Evolutionary conservation across 2,797 vertebrate species (phyloP).

Genomic region (Masticophis lateralis): DNA sequence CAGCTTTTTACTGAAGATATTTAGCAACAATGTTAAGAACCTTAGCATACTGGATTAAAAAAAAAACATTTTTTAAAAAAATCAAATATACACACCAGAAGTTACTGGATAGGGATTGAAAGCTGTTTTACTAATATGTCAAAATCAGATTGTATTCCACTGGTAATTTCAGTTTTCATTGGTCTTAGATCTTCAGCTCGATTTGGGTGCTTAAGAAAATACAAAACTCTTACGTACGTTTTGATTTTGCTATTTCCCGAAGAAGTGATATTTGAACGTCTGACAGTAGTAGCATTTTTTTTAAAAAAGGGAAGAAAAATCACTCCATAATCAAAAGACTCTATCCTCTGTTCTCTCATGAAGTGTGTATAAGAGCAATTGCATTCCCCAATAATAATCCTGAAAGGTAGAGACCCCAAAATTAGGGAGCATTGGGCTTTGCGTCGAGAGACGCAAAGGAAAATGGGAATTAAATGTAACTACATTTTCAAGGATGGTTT

Average conservation of each 20-base stretch:
- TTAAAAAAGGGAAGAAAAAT: constrained; percentile 5
- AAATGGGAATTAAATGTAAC: constrained; percentile 28
- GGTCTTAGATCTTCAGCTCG: constrained; percentile 26
- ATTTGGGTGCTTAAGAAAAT: not conserved
- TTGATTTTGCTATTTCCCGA: not conserved
- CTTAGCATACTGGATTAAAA: constrained; percentile 64
- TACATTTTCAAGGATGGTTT: not conserved
- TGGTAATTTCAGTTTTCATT: not conserved
- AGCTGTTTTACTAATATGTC: constrained; percentile 42
- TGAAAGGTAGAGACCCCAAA: constrained; percentile 1
- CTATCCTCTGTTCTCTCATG: not conserved
- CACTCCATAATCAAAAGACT: constrained; percentile 20
- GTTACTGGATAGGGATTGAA: constrained; percentile 21
- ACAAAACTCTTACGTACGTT: not conserved
- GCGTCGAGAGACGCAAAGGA: constrained; percentile 1
- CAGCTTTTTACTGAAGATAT: constrained; percentile 90
- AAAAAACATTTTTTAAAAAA: constrained; percentile 39
- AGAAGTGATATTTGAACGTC: not conserved
- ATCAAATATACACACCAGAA: constrained; percentile 60
- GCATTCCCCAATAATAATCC: constrained; percentile 9
- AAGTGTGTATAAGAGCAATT: not conserved
- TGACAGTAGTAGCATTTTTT: constrained; percentile 8
- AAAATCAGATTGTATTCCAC: constrained; percentile 34
- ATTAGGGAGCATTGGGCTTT: constrained; percentile 24
- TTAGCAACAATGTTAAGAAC: constrained; percentile 73